phyloP scores from a whole-genome alignment of 2,888 invertebrate species.

The Meghimatium bilineatum region DNA sequence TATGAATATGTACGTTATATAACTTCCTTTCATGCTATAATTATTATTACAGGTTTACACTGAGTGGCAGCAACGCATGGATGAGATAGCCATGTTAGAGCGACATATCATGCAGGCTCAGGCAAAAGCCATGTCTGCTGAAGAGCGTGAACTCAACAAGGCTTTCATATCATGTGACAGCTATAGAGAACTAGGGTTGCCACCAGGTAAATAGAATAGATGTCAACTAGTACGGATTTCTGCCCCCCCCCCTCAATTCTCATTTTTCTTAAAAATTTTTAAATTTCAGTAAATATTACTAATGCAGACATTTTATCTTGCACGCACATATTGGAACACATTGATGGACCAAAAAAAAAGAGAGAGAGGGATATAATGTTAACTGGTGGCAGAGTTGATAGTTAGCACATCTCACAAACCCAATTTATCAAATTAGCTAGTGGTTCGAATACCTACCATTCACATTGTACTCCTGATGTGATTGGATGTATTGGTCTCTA shows the following conservation, averaged over 20 bases:
- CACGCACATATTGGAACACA: too few relatives aligned
- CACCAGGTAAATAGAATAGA: constrained; percentile 70
- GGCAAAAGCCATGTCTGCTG: constrained; percentile 75
- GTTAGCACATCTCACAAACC: too few relatives aligned
- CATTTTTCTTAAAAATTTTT: neutral
- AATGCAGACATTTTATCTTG: too few relatives aligned
- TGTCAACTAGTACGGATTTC: too few relatives aligned
- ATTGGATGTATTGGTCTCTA: too few relatives aligned
- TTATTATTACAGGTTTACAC: constrained; percentile 67
- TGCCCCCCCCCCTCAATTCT: too few relatives aligned
- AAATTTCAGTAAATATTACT: too few relatives aligned
- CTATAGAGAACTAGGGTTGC: constrained; percentile 72
- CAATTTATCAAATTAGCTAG: too few relatives aligned
- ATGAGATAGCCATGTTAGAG: constrained; percentile 76
- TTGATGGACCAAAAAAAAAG: too few relatives aligned
- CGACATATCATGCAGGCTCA: constrained; percentile 77
- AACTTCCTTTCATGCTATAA: neutral
- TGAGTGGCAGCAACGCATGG: constrained; percentile 73
- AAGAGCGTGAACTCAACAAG: constrained; percentile 72
- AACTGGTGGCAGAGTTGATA: too few relatives aligned
- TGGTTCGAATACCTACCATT: too few relatives aligned
- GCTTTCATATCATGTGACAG: constrained; percentile 62
- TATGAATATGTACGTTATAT: neutral
- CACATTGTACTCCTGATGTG: too few relatives aligned
- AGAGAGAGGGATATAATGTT: neutral